These are phyloP conservation scores for Protobothrops flavoviridis DNA, from an alignment of 2,113 vertebrate genomes.

Conservation along the genomic window DNA sequence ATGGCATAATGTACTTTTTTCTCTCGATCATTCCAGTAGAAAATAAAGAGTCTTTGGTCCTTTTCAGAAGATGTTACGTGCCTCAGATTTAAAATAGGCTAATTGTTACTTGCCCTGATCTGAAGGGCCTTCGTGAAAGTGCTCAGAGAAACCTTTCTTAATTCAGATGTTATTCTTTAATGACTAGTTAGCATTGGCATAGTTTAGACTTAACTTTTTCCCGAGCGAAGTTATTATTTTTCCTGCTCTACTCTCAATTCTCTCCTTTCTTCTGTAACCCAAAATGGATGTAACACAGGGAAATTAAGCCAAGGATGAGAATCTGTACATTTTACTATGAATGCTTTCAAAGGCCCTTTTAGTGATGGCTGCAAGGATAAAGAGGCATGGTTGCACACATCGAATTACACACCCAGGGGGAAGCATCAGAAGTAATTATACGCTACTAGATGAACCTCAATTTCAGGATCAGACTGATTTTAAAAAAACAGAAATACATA, in stretches of 20 bases:
- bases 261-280: constrained; percentile 8
- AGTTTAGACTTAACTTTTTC: constrained; percentile 26
- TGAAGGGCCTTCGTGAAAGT: constrained; percentile 43
- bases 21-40: constrained; percentile 26
- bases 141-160: constrained; percentile 44
- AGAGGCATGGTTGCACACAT: neutral
- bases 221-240: neutral
- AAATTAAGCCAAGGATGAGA: constrained; percentile 41
- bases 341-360: neutral
- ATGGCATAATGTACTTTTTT: constrained; percentile 10
- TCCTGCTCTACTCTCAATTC: neutral
- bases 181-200: neutral
- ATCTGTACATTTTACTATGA: neutral
- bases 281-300: constrained; percentile 16
- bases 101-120: constrained; percentile 41
- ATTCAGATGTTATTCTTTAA: constrained; percentile 54
- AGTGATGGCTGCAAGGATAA: neutral
- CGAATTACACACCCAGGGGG: neutral
- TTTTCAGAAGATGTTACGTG: constrained; percentile 29
- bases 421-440: neutral
- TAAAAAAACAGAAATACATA: too few relatives aligned
- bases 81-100: constrained; percentile 27
- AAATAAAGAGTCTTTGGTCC: constrained; percentile 35
- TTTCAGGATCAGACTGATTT: too few relatives aligned
- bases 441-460: neutral